Percentiles rank a stretch among this genome's conserved stretches.
These are phyloP conservation scores for Malurus elegans DNA, from an alignment of 2,113 vertebrate genomes.

Conservation along the genomic window DNA sequence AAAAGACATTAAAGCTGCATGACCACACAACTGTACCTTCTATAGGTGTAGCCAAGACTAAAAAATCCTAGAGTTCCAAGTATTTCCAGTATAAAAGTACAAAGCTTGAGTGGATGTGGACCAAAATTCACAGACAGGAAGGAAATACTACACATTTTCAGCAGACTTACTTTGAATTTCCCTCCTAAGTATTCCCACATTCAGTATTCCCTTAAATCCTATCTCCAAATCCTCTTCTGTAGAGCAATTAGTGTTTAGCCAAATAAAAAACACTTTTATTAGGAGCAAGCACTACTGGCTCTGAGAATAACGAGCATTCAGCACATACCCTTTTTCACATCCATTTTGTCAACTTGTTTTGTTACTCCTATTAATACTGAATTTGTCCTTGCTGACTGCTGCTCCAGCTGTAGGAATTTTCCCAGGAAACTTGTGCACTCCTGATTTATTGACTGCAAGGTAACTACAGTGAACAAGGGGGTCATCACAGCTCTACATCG, in stretches of 20 bases:
- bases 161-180: neutral
- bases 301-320: neutral
- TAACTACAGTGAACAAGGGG: neutral
- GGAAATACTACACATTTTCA: neutral
- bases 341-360: neutral
- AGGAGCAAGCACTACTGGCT: neutral
- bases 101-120: neutral
- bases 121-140: neutral
- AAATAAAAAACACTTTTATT: neutral
- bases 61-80: neutral
- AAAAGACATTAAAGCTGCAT: neutral
- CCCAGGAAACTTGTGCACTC: neutral
- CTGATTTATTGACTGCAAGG: neutral
- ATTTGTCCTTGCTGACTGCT: neutral
- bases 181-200: neutral
- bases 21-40: neutral
- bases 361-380: neutral
- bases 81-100: neutral
- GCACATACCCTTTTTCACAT: neutral
- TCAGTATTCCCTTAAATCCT: neutral
- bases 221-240: neutral
- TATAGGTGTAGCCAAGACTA: neutral
- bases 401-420: neutral
- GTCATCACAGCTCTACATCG: rapidly evolving
- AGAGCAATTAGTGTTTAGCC: neutral